Conservation (phyloP, 2,888 invertebrate species). For the Cerastoderma edule region DNA sequence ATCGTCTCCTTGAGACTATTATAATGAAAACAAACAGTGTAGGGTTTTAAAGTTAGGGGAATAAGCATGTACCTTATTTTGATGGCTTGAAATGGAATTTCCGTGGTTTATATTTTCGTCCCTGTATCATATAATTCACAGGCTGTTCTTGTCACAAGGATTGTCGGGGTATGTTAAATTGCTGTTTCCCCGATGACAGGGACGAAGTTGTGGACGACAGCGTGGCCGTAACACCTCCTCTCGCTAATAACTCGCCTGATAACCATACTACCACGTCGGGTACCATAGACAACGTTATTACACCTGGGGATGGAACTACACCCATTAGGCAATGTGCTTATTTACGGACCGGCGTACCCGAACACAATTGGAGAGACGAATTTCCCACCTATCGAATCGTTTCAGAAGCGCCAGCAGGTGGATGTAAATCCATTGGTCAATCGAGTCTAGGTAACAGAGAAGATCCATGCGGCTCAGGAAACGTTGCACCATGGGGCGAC, state of each 20-base stretch:
- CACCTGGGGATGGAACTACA: neutral
- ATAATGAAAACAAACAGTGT: too few relatives aligned
- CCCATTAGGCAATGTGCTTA: neutral
- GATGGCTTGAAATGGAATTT: too few relatives aligned
- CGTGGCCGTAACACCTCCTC: neutral
- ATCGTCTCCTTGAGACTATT: too few relatives aligned
- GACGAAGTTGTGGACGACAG: neutral
- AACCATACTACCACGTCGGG: too few relatives aligned
- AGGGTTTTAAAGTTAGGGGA: too few relatives aligned
- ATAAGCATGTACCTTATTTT: too few relatives aligned
- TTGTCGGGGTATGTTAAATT: neutral
- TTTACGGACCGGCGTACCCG: neutral
- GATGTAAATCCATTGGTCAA: neutral
- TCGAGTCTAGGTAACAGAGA: neutral
- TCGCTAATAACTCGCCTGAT: neutral
- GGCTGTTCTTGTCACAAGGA: conserved; percentile 4
- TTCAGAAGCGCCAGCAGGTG: neutral
- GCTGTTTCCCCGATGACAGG: conserved; percentile 1
- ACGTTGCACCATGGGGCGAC: conserved; percentile 4
- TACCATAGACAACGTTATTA: neutral
- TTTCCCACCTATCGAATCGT: neutral
- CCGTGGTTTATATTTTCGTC: too few relatives aligned
- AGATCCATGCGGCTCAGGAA: neutral
- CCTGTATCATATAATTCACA: neutral
- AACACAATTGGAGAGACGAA: neutral